Base-by-base conservation (phyloP, 2,113 vertebrate genomes). In the Porphyrio hochstetteri region DNA sequence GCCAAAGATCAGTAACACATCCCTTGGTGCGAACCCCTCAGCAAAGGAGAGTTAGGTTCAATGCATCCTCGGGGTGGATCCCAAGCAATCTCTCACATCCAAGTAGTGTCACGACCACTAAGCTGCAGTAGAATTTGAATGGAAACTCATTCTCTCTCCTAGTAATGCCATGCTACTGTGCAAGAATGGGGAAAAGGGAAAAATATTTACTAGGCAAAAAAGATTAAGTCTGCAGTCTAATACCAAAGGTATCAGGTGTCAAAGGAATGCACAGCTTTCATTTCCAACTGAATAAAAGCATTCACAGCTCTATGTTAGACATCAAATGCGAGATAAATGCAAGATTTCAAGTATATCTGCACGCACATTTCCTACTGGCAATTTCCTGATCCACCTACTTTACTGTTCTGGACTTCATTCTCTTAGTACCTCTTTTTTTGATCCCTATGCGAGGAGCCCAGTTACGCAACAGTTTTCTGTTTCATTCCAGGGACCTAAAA, bases 401-500 rank as follows among this genome's bases (percentile, higher is more conserved):
- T 11, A 75, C 74, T 79, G 48, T 72, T 87, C 61, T 91, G 86
- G 72, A 87, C 86, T 91, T 92, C 69, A 89, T 87, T 93, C 84
- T 78, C 70, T 28, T 70, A n/a, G 24, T 61, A 65, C 52, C 72
- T 83, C 76, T 84, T 50, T 82, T 76, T 93, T 75, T 84, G 81
- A 97, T 89, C 70, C 56, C 86, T 81, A 8, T 25, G 70, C 28
- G 82, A 94, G n/a, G 16, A 86, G 50, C 70, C 55, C 87, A 63
- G 53, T 95, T 95, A 93, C 3, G 13, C 90, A 96, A 92, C 44
- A 80, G 82, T 72, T 89, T 78, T 94, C 61, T 9, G 56, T 86
- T 96, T 90, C 93, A 80, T 92, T 93, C 89, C 91, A 92, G 59
- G 16, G 53, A 87, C 75, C 96, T 97, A 97, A 95, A 97, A 96